phyloP scores from a whole-genome alignment of 2,113 vertebrate genomes.

The Lucifuga dentata region DNA sequence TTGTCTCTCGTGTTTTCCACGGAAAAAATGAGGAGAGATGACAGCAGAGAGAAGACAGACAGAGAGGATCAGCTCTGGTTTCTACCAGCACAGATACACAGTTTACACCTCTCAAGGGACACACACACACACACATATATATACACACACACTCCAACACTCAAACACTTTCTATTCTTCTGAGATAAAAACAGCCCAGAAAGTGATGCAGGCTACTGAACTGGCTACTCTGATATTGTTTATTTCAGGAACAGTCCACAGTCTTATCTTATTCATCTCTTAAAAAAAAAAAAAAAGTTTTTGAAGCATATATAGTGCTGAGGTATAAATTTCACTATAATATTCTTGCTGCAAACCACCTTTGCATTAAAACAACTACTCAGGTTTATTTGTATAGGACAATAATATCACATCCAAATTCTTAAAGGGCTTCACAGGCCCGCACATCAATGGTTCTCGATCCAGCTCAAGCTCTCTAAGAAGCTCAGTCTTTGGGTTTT shows the following conservation, averaged over 20 bases:
- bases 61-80: neutral
- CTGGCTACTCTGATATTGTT: neutral
- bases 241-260: conserved; percentile 3
- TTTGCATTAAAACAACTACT: no score
- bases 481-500: no score
- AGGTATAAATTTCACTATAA: conserved; percentile 36
- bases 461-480: no score
- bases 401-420: no score
- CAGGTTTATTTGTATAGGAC: no score
- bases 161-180: conserved; percentile 1
- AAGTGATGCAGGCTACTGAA: neutral
- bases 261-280: conserved; percentile 20
- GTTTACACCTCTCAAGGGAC: neutral
- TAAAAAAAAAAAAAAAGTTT: conserved; percentile 1
- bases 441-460: no score
- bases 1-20: conserved; percentile 15
- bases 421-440: no score
- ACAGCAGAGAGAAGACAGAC: conserved; percentile 7
- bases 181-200: neutral
- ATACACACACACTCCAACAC: no score
- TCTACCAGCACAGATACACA: neutral
- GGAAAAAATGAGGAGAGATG: conserved; percentile 15
- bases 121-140: no score
- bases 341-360: conserved; percentile 18
- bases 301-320: neutral